Conservation (phyloP, 2,888 invertebrate genomes). For the Cheilosia vulpina region DNA sequence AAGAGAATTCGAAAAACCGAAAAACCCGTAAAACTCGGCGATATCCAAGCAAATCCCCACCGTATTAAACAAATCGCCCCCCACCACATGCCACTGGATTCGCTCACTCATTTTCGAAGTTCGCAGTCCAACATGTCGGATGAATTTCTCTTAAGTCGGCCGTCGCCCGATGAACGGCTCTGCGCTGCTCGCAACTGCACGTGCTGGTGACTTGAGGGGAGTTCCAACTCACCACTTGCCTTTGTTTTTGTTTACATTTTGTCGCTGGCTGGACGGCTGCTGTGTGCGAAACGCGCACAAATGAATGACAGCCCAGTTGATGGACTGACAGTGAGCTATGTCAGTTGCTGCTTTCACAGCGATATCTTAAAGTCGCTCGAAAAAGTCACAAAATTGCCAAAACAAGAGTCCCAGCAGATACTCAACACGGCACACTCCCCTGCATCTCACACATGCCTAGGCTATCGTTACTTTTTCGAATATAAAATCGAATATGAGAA, state of each 20-base stretch:
- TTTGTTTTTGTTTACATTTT: conserved; percentile 63
- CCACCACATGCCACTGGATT: background rate
- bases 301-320: background rate
- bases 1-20: conserved; percentile 67
- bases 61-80: conserved; percentile 42
- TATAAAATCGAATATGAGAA: conserved; percentile 71
- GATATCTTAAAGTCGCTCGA: background rate
- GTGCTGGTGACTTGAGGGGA: conserved; percentile 49
- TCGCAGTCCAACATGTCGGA: conserved; percentile 2
- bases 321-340: background rate
- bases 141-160: conserved; percentile 29
- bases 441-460: conserved; percentile 38
- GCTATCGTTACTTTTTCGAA: conserved; percentile 70
- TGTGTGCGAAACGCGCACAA: background rate
- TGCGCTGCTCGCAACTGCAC: conserved; percentile 12
- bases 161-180: conserved; percentile 31
- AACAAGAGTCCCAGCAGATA: conserved; percentile 71
- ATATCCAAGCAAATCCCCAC: conserved; percentile 39
- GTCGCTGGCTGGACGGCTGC: background rate
- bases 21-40: conserved; percentile 47
- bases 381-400: conserved; percentile 65
- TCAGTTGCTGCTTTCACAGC: background rate
- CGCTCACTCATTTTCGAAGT: conserved; percentile 54
- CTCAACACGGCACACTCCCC: conserved; percentile 14
- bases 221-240: conserved; percentile 28